These are phyloP conservation scores for Acanthococcus lagerstroemiae DNA, from an alignment of 2,888 invertebrate species.

Conservation along the genomic window DNA sequence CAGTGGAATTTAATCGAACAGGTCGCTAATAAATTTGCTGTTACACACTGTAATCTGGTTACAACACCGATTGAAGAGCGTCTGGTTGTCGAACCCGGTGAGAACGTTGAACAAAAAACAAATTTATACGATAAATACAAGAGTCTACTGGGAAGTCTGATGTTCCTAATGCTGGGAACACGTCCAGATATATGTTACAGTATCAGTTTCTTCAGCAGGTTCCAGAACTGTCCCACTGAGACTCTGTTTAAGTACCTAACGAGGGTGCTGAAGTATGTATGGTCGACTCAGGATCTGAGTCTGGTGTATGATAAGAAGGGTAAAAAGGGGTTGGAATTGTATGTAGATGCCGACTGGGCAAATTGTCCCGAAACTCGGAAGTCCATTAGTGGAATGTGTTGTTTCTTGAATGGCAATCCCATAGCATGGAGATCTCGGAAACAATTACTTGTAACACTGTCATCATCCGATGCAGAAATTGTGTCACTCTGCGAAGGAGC, in stretches of 20 bases:
- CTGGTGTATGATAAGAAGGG: neutral
- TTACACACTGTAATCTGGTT: neutral
- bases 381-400: neutral
- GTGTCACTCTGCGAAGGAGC: neutral
- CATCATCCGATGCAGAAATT: neutral
- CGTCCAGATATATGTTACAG: neutral
- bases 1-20: neutral
- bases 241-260: neutral
- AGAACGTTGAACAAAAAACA: neutral
- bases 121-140: neutral
- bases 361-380: neutral
- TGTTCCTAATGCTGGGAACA: neutral
- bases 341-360: neutral
- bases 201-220: neutral
- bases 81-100: too few species aligned
- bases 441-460: neutral
- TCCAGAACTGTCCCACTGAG: neutral
- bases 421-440: neutral
- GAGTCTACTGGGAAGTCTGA: neutral
- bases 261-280: neutral
- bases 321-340: neutral
- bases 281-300: neutral
- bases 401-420: neutral
- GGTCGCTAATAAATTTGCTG: neutral
- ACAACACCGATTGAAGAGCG: too few species aligned